Percentiles rank a stretch among this genome's conserved stretches.
These are phyloP conservation scores for Limonius californicus DNA, from an alignment of 1,140 invertebrate genomes.

Conservation along the genomic window DNA sequence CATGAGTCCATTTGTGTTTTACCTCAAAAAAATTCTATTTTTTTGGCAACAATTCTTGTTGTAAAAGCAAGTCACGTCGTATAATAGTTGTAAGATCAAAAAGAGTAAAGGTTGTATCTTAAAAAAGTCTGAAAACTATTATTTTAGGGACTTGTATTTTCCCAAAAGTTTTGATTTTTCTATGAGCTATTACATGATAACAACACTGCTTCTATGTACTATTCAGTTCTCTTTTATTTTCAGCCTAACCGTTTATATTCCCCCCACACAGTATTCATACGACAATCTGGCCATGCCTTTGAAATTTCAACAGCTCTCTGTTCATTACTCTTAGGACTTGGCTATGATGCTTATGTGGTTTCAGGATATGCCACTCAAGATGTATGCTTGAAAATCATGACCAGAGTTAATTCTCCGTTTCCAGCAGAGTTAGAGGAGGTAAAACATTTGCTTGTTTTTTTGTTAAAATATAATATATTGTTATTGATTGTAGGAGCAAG, in stretches of 20 bases:
- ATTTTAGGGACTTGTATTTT: too few species aligned
- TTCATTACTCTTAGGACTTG: slow-evolving; percentile 74
- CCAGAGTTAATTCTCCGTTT: slow-evolving; percentile 37
- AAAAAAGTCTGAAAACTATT: too few species aligned
- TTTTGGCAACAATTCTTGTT: too few species aligned
- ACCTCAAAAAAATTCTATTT: too few species aligned
- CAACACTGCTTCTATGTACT: too few species aligned
- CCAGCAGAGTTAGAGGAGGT: slow-evolving; percentile 32
- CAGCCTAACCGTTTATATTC: slow-evolving; percentile 74
- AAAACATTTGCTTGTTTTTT: background rate
- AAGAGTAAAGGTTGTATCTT: too few species aligned
- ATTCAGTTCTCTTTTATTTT: slow-evolving; percentile 40
- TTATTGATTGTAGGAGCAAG: slow-evolving; percentile 28
- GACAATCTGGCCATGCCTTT: slow-evolving; percentile 73
- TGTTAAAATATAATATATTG: background rate
- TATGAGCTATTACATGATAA: too few species aligned
- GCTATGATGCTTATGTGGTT: slow-evolving; percentile 84
- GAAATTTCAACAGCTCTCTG: slow-evolving; percentile 75
- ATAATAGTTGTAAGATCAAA: too few species aligned
- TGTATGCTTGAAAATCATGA: slow-evolving; percentile 56
- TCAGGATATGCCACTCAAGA: slow-evolving; percentile 77
- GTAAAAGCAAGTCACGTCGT: too few species aligned
- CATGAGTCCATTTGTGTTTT: too few species aligned
- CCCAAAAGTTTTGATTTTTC: too few species aligned
- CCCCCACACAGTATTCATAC: slow-evolving; percentile 65